phyloP scores from a whole-genome alignment of 2,797 vertebrate genomes.

The Yasuhikotakia modesta region DNA sequence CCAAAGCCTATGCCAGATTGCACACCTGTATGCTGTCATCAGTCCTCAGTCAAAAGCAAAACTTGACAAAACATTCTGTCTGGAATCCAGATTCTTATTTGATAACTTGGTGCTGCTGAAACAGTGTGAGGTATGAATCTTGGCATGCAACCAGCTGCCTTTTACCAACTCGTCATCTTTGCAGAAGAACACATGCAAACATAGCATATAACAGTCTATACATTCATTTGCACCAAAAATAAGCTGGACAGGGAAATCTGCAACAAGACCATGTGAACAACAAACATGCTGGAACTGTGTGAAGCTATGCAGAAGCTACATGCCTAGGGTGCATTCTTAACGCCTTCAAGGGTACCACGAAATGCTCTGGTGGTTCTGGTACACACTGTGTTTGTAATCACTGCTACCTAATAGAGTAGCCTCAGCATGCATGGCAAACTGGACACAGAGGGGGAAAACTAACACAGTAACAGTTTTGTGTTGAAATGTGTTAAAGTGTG shows the following conservation, averaged over 20 bases:
- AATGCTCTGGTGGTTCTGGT: neutral
- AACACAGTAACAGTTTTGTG: slow-evolving; percentile 22
- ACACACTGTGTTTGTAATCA: neutral
- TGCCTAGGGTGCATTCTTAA: slow-evolving; percentile 6
- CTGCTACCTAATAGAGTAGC: slow-evolving; percentile 2
- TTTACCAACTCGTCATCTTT: too few relatives aligned
- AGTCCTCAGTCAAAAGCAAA: too few relatives aligned
- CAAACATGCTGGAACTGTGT: neutral
- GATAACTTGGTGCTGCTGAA: too few relatives aligned
- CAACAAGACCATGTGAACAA: neutral
- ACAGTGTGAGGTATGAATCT: too few relatives aligned
- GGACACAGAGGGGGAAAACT: neutral
- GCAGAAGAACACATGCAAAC: too few relatives aligned
- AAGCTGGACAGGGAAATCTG: neutral
- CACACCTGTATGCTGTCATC: too few relatives aligned
- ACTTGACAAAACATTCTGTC: too few relatives aligned
- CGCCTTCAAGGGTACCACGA: slow-evolving; percentile 4
- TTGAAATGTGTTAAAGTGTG: slow-evolving; percentile 13
- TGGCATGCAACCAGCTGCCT: too few relatives aligned
- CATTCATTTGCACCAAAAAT: neutral
- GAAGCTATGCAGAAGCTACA: neutral
- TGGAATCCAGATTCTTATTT: too few relatives aligned
- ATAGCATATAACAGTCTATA: too few relatives aligned
- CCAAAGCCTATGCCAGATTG: too few relatives aligned
- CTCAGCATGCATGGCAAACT: neutral